Percentiles rank a stretch among this genome's conserved stretches.
phyloP scores from a whole-genome alignment of 2,113 vertebrate species.

The Ia io region DNA sequence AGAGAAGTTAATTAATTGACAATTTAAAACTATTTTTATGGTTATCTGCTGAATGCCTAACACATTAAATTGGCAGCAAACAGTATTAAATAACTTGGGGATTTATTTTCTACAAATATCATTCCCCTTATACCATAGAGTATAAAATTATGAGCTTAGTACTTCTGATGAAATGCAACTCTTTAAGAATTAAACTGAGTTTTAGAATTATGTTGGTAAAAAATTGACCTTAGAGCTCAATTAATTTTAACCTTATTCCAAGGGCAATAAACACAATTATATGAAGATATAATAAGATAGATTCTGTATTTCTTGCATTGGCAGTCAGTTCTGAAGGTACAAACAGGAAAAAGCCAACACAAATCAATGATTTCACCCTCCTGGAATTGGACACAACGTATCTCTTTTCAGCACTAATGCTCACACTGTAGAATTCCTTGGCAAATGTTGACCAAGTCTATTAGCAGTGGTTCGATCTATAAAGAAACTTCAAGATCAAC shows the following conservation, averaged over 20 bases:
- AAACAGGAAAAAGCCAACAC: constrained; percentile 40
- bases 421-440: neutral
- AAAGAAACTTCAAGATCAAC: neutral
- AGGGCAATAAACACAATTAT: constrained; percentile 25
- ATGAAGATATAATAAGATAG: constrained; percentile 5
- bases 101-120: constrained; percentile 14
- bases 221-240: neutral
- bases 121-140: neutral
- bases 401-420: constrained; percentile 41
- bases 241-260: constrained; percentile 54
- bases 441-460: neutral
- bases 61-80: neutral
- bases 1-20: neutral
- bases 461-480: neutral
- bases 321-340: constrained; percentile 32
- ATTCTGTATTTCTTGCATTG: constrained; percentile 11
- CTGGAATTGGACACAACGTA: neutral
- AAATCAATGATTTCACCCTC: constrained; percentile 47
- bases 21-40: neutral
- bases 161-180: neutral
- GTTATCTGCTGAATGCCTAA: neutral
- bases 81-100: neutral
- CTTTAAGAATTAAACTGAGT: neutral
- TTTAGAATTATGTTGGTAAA: constrained; percentile 45
- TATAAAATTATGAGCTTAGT: neutral